Base-by-base conservation (phyloP, 2,797 vertebrate genomes). In the Syngnathus rostellatus region DNA sequence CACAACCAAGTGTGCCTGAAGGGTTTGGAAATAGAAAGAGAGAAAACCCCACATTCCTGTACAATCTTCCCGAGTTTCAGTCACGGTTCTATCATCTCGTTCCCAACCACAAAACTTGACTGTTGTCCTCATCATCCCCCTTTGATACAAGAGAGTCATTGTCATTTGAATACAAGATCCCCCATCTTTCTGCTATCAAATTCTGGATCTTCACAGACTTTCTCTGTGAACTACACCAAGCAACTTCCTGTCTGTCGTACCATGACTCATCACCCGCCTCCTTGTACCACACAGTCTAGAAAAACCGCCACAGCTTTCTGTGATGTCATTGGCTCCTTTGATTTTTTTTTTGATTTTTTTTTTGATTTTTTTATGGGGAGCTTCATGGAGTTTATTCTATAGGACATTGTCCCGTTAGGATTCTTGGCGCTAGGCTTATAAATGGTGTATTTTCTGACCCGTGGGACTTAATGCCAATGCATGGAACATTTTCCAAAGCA, bases 221-320 rank as follows among this genome's bases (percentile, higher is more conserved):
- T 83, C 70, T 78, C 75, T 70, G 65, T 75, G 75, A 73, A 65
- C 55, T 53, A 65, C 72, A 78, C 66, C 54, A 65, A 77, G 40
- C 70, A 74, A 76, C 86, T 87, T 87, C 87, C 84, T 86, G 84
- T 84, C 78, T 71, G 43, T 46, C 62, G 38, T 39, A 53, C 39
- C 73, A 72, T 89, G 88, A 90, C 74, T 90, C 87, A 87, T 79
- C 62, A 71, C 12, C 40, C 66, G 67, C 76, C 77, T 79, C 75
- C 79, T 83, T 72, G 43, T 80, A 72, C 75, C 77, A 83, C 83
- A 75, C 76, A 73, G 62, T 83, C 77, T 60, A 70, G 64, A 63
- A 69, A 72, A 62, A 58, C 53, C 72, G 77, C 48, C 19, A 14
- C 6, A 45, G 66, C 65, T 66, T 67, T 65, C 66, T 68, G 66